Conservation (phyloP, 2,113 vertebrate species). For the Zingel zingel region DNA sequence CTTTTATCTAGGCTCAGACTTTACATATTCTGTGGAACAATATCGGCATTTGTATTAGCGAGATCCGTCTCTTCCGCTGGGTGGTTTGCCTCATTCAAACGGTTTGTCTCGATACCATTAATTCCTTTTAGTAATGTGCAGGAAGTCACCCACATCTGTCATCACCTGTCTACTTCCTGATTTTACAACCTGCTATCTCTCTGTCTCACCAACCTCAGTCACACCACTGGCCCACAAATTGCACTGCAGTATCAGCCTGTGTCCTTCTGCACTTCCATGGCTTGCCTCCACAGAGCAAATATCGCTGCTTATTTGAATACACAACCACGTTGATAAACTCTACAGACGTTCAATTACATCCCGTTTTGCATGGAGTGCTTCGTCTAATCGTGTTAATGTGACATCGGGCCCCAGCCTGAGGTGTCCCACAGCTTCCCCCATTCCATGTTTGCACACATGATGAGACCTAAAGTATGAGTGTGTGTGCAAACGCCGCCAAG, state of each 20-base stretch:
- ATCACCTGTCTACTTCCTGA: slow-evolving; percentile 61
- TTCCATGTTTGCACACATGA: slow-evolving; percentile 43
- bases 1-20: slow-evolving; percentile 63
- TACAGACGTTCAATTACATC: slow-evolving; percentile 57
- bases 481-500: slow-evolving; percentile 11
- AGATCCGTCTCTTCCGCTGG: slow-evolving; percentile 54
- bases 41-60: slow-evolving; percentile 36
- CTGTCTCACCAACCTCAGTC: slow-evolving; percentile 49
- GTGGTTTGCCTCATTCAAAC: slow-evolving; percentile 63
- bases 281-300: slow-evolving; percentile 39
- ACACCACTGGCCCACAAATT: slow-evolving; percentile 38
- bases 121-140: slow-evolving; percentile 82
- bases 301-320: slow-evolving; percentile 76
- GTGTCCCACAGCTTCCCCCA: slow-evolving; percentile 47
- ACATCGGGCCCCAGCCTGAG: slow-evolving; percentile 46
- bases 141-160: slow-evolving; percentile 59
- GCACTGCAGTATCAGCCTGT: slow-evolving; percentile 62
- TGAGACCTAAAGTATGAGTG: slow-evolving; percentile 17
- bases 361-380: slow-evolving; percentile 76
- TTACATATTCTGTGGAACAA: slow-evolving; percentile 78
- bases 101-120: slow-evolving; percentile 65
- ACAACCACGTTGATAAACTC: slow-evolving; percentile 66
- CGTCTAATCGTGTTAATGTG: slow-evolving; percentile 54
- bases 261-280: slow-evolving; percentile 58
- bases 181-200: slow-evolving; percentile 60